Base-by-base conservation (phyloP, 1,140 invertebrate species). In the Hyles euphorbiae region DNA sequence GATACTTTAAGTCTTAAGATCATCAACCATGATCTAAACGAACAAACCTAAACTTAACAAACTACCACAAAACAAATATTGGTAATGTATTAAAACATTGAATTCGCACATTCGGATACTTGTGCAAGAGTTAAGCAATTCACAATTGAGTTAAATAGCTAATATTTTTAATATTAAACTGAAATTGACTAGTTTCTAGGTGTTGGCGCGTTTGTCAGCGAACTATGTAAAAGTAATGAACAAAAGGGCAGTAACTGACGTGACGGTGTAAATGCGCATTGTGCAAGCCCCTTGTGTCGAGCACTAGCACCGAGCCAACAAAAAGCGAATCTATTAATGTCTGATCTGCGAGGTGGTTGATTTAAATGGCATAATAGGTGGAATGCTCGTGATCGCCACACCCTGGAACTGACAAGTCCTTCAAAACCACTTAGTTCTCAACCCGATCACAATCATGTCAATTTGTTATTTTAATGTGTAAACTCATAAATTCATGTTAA, bases 391-490 rank as follows among this genome's bases (percentile, higher is more conserved):
- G 81, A 82, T 67, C 69, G 81, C 75, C 83, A 77, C 83, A 70
- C 83, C 83, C 78, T 74, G 63, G 65, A 75, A 62, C 67, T 70
- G 66, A 58, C 8, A 66, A 75, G 79, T 76, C 78, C 78, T 83
- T 81, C 70, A 72, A 72, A 70, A 75, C 65, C 75, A 83, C 72
- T 81, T 75, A 79, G 70, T 67, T 74, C 64, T 68, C 58, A 73
- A 72, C 70, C 67, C 67, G 67, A 76, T 80, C 77, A 73, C 67
- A 72, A 65, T 74, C 67, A 76, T 69, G 73, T 71, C 81, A 78
- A 82, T 81, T 80, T 81, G 68, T 81, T 77, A 80, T 81, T 84
- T 83, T 77, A 81, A 76, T 78, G 76, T 76, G 69, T 72, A 72
- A 74, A 72, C 61, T 61, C 69, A 76, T 76, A 80, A 73, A 67